These are phyloP conservation scores for Hirtodrosophila trivittata DNA, from an alignment of 2,888 invertebrate genomes.

Conservation along the genomic window DNA sequence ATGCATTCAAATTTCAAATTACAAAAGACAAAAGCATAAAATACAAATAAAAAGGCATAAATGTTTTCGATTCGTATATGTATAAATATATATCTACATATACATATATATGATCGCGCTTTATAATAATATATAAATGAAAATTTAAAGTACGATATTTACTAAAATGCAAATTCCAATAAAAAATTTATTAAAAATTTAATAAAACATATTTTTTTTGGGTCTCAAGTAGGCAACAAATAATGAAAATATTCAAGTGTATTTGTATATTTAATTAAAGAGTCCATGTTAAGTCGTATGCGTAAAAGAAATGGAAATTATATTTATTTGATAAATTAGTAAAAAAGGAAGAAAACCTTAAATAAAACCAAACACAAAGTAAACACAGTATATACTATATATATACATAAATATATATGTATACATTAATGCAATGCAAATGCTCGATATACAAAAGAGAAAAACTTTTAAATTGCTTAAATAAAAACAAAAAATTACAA, in stretches of 20 bases:
- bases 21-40: constrained; percentile 1
- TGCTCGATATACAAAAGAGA: constrained; percentile 62
- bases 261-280: constrained; percentile 64
- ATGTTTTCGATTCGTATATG: constrained; percentile 59
- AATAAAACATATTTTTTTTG: constrained; percentile 28
- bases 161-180: constrained; percentile 40
- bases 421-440: constrained; percentile 58
- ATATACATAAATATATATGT: constrained; percentile 37
- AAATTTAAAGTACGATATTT: constrained; percentile 43
- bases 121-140: constrained; percentile 34
- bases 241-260: constrained; percentile 39
- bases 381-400: constrained; percentile 22
- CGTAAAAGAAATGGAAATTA: constrained; percentile 49
- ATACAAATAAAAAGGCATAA: constrained; percentile 39
- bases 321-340: constrained; percentile 67
- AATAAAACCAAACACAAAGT: constrained; percentile 30
- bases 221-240: constrained; percentile 22
- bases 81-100: constrained; percentile 34
- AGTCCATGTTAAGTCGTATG: constrained; percentile 54
- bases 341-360: constrained; percentile 30
- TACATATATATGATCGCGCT: constrained; percentile 47
- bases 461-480: constrained; percentile 74
- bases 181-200: constrained; percentile 23
- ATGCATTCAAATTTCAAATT: background rate
- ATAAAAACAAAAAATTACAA: constrained; percentile 60